A percentile compares a stretch with the other conserved stretches of the same genome.
phyloP scores from a whole-genome alignment of 2,888 invertebrate species.

The Apamea epomidion region DNA sequence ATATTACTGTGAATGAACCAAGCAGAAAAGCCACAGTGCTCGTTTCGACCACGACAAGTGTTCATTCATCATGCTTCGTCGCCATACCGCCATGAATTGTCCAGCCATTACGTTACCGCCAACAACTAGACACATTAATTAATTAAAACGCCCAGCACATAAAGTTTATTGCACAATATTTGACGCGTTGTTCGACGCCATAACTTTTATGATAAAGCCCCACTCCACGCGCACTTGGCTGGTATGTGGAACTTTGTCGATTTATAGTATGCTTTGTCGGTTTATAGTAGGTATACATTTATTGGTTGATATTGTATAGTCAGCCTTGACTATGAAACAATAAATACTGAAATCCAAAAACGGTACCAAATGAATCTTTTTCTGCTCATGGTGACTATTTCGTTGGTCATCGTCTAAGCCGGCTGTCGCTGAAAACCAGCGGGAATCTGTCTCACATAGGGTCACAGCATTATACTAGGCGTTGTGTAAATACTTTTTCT shows the following conservation, averaged over 20 bases:
- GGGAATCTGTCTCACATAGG: neutral
- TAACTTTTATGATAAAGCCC: slow-evolving; percentile 59
- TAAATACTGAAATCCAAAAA: neutral
- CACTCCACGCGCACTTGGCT: slow-evolving; percentile 24
- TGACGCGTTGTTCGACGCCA: slow-evolving; percentile 53
- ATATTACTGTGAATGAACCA: neutral
- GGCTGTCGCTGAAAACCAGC: neutral
- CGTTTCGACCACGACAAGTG: neutral
- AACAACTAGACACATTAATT: slow-evolving; percentile 41
- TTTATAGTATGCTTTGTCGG: slow-evolving; percentile 2
- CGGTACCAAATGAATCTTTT: neutral
- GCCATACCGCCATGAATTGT: slow-evolving; percentile 6
- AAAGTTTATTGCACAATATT: slow-evolving; percentile 60
- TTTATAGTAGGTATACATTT: neutral
- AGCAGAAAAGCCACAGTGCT: neutral
- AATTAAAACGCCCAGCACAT: slow-evolving; percentile 43
- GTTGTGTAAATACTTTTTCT: no score
- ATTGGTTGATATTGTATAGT: slow-evolving; percentile 23
- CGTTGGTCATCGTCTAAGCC: neutral
- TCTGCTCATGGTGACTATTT: neutral
- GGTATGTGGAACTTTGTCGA: slow-evolving; percentile 25
- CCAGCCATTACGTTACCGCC: neutral
- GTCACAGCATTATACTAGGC: no score
- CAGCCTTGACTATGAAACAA: neutral
- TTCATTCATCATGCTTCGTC: neutral